Evolutionary conservation across 30 jellyfish, hydroid and myxozoan species (phyloP).

Genomic region (Chrysaora quinquecirrha): DNA sequence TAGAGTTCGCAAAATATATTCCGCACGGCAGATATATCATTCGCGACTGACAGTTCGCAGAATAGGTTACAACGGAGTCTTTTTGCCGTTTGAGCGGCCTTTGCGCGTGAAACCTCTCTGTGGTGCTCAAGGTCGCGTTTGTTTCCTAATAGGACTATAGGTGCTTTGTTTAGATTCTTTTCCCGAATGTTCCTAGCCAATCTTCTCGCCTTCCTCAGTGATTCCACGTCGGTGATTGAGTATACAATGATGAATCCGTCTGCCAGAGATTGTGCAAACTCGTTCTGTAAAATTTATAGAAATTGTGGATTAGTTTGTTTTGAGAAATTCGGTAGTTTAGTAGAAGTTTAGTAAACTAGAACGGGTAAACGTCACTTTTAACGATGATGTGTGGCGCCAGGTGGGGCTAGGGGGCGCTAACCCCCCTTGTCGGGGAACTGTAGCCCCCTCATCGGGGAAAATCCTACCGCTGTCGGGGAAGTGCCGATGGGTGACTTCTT

Average conservation of each 20-base stretch:
- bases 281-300: conserved; percentile 63
- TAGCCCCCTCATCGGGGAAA: no score
- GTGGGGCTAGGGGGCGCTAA: no score
- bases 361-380: no score
- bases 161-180: conserved; percentile 39
- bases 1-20: conserved; percentile 59
- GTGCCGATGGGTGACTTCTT: no score
- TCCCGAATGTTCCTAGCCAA: conserved; percentile 61
- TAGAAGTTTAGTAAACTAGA: no score
- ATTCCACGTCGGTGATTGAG: conserved; percentile 57
- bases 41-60: conserved; percentile 84
- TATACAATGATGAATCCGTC: conserved; percentile 70
- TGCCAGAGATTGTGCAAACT: conserved; percentile 60
- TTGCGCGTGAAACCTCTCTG: conserved; percentile 65
- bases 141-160: conserved; percentile 67
- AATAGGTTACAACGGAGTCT: conserved; percentile 55
- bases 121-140: conserved; percentile 60
- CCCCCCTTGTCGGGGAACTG: no score
- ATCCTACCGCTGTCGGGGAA: no score
- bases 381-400: no score
- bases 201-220: conserved; percentile 51
- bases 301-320: no score
- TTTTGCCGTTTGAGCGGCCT: conserved; percentile 59
- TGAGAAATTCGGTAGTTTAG: no score
- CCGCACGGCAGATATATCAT: conserved; percentile 69